Evolutionary conservation across 2,888 invertebrate genomes (phyloP), one percentile per base, ranked within the genome.

Genomic region (Pterobdella sp.): DNA sequence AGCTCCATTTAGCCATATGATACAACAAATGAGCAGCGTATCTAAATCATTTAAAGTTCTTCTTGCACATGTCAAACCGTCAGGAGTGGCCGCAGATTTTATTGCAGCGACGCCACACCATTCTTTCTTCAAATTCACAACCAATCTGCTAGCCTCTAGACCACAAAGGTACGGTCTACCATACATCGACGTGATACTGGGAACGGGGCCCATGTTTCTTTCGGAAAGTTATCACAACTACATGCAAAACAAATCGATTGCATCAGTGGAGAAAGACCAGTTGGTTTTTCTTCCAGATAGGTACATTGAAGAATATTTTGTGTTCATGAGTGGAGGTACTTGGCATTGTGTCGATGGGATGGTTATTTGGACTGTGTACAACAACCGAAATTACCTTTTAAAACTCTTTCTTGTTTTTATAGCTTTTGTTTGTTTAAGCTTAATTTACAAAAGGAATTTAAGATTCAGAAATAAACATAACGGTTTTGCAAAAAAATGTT

Each of bases 291-390:
- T 68, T 29, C 7, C 4, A 4, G 3, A 26, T 10, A 2, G 3
- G 10, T 36, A 18, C 35, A 2, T 10, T 18, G 4, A 37, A 10
- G n/a, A 3, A 7, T 70, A 63, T 34, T 71, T 71, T 34, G 56
- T 32, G 34, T 71, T 63, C 37, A 1, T 29, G 7, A 14, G 1
- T 3, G 71, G 71, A 18, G 31, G 36, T 22, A 71, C 71, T 22
- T 71, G 71, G 71, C 71, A 71, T 36, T 71, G 71, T 35, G 26
- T 60, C 18, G 71, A 71, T 71, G 71, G 71, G 22, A 29, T 35
- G 10, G 42, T 71, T 18, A 71, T 71, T 34, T 71, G 71, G 71
- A 26, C n/a, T 22, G 18, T 18, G 10, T 42, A 14, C 42, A 42
- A 42, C 42, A 7, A 42, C 42, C 10, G 10, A 42, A 42, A 7